These are phyloP conservation scores for Zoroaster sp. DNA, from an alignment of 53 echinoderm and acorn worm species.

Conservation along the genomic window DNA sequence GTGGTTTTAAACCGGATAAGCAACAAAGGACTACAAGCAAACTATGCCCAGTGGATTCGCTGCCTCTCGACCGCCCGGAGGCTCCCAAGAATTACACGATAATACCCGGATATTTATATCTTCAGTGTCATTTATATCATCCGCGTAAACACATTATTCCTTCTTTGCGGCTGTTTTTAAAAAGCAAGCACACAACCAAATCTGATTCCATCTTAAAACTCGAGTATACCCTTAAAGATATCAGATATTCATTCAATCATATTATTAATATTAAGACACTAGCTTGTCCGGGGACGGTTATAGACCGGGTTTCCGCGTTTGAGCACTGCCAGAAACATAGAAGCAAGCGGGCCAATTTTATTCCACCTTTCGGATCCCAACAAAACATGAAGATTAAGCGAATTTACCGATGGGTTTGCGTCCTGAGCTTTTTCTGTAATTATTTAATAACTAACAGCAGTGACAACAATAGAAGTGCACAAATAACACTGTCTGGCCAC, in stretches of 20 bases:
- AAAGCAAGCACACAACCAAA: neutral
- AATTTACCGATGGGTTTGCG: neutral
- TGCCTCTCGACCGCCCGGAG: neutral
- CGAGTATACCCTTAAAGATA: neutral
- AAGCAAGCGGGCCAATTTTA: neutral
- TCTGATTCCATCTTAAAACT: constrained; percentile 24
- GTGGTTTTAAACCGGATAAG: constrained; percentile 3
- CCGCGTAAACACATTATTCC: neutral
- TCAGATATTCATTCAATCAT: neutral
- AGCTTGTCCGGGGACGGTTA: neutral
- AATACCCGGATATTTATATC: neutral
- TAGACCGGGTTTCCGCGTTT: neutral
- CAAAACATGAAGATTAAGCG: constrained; percentile 13
- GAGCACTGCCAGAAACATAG: neutral
- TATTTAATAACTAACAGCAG: neutral
- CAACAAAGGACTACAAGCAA: neutral
- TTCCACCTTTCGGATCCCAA: constrained; percentile 1
- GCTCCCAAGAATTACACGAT: neutral
- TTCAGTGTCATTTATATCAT: neutral
- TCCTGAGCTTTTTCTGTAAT: neutral
- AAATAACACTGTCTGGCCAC: neutral
- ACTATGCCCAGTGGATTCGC: neutral
- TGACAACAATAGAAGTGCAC: neutral
- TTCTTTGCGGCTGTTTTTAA: neutral
- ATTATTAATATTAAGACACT: neutral